Evolutionary conservation across 2,113 vertebrate genomes (phyloP).

Genomic region (Naja naja): DNA sequence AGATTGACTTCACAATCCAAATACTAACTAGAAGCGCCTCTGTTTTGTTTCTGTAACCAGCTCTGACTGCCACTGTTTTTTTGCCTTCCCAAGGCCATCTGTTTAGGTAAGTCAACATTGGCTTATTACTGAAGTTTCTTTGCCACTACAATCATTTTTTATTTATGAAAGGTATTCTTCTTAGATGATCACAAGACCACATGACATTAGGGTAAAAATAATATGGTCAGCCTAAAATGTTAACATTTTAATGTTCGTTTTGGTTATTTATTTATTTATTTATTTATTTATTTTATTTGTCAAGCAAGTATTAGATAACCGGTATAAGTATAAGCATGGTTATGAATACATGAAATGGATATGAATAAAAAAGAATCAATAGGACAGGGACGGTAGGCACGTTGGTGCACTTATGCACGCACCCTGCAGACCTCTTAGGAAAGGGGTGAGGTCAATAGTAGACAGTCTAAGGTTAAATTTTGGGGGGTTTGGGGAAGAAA

Average conservation of each 20-base stretch:
- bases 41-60: neutral
- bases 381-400: too few relatives aligned
- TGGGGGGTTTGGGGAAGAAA: too few relatives aligned
- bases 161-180: neutral
- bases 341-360: too few relatives aligned
- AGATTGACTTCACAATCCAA: neutral
- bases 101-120: neutral
- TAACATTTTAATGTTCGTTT: neutral
- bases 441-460: too few relatives aligned
- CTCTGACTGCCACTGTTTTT: neutral
- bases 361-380: too few relatives aligned
- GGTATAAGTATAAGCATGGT: too few relatives aligned
- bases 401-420: too few relatives aligned
- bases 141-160: neutral
- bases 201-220: neutral
- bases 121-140: neutral
- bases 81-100: neutral
- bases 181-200: neutral
- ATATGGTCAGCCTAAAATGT: neutral
- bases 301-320: too few relatives aligned
- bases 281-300: too few relatives aligned
- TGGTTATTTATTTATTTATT: neutral
- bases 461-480: too few relatives aligned
- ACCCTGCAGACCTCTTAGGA: too few relatives aligned
- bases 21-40: neutral